Conservation (phyloP, 1,140 invertebrate genomes). For the Homarus americanus region DNA sequence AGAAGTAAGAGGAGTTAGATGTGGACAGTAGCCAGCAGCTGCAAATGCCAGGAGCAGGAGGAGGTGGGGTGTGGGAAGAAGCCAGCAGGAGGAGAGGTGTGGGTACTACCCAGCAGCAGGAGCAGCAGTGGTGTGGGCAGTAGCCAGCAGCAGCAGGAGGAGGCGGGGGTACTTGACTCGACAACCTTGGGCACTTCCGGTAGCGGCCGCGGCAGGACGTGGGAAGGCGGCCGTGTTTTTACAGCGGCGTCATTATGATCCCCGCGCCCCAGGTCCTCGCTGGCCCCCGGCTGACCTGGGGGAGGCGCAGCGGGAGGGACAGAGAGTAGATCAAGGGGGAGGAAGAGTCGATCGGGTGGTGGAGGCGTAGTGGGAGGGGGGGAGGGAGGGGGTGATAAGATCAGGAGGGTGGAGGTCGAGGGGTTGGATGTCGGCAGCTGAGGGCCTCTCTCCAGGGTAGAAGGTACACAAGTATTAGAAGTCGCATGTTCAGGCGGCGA, state of each 20-base stretch:
- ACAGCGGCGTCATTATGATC: constrained; percentile 11
- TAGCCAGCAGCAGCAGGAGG: neutral
- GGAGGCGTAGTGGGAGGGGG: neutral
- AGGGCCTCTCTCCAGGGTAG: too few relatives aligned
- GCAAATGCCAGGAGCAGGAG: too few relatives aligned
- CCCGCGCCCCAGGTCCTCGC: constrained; percentile 6
- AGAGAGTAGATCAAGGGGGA: neutral
- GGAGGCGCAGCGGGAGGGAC: neutral
- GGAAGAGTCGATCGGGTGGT: neutral
- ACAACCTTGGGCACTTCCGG: constrained; percentile 62
- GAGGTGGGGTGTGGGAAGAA: neutral
- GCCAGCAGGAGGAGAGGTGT: neutral
- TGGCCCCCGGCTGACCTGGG: neutral
- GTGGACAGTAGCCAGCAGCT: neutral
- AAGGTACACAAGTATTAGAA: too few relatives aligned
- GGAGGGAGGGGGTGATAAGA: neutral
- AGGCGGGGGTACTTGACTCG: constrained; percentile 48
- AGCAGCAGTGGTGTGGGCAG: neutral
- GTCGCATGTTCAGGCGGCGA: too few relatives aligned
- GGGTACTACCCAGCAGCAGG: neutral
- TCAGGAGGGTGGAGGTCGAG: neutral
- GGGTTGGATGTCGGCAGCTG: too few relatives aligned
- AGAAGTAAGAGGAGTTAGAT: too few relatives aligned
- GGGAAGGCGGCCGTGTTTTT: constrained; percentile 38
- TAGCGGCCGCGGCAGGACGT: constrained; percentile 9